Percentiles rank a stretch among this genome's conserved stretches.
Conservation (phyloP, 2,797 vertebrate genomes). For the Anolis apletophallus region DNA sequence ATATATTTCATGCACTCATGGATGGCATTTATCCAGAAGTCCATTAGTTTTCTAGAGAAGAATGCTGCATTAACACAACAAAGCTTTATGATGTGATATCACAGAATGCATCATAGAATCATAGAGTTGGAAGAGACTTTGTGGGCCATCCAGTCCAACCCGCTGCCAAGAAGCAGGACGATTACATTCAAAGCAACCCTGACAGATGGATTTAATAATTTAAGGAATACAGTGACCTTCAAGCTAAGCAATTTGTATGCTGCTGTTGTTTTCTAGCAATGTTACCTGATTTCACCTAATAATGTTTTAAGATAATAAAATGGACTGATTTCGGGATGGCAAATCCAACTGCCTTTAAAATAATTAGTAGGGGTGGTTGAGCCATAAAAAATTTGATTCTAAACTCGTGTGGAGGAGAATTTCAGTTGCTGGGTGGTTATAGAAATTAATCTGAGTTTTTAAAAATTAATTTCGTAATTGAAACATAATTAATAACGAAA, state of each 20-base stretch:
- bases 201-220: constrained; percentile 20
- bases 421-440: no score
- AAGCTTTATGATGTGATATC: constrained; percentile 45
- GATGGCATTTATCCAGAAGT: constrained; percentile 63
- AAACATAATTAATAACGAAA: no score
- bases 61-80: constrained; percentile 33
- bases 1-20: constrained; percentile 46
- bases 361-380: no score
- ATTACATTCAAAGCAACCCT: no score
- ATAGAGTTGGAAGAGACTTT: no score
- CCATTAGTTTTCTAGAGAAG: constrained; percentile 50
- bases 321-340: not conserved
- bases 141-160: no score
- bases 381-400: no score
- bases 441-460: no score
- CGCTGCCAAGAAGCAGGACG: no score
- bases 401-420: no score
- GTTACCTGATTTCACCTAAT: constrained; percentile 16
- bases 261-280: constrained; percentile 16
- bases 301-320: not conserved
- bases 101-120: constrained; percentile 1
- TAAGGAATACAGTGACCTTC: constrained; percentile 41
- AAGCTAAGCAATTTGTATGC: constrained; percentile 2
- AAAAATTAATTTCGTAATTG: no score
- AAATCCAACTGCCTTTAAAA: not conserved